phyloP scores from a whole-genome alignment of 2,113 vertebrate genomes.

The Rissa tridactyla region DNA sequence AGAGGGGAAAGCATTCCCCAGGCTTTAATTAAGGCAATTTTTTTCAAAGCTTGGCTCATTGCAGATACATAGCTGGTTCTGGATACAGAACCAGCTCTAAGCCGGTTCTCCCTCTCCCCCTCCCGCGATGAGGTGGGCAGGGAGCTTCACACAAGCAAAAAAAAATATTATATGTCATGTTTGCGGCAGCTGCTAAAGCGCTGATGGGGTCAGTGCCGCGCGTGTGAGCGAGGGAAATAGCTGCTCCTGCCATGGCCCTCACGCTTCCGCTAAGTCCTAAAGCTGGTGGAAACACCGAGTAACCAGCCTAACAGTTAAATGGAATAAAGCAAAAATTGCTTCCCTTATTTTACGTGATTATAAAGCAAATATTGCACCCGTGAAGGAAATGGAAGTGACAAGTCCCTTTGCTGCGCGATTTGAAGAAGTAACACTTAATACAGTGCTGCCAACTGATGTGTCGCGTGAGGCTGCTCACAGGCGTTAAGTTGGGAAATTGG shows the following conservation, averaged over 20 bases:
- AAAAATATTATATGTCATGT: rapidly evolving
- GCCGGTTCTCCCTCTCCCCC: neutral
- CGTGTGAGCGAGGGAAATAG: neutral
- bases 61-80: neutral
- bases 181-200: neutral
- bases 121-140: neutral
- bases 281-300: neutral
- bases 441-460: neutral
- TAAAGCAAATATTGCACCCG: neutral
- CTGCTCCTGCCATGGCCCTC: rapidly evolving
- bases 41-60: neutral
- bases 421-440: neutral
- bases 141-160: neutral
- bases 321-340: neutral
- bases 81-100: neutral
- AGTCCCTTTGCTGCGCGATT: neutral
- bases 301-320: neutral
- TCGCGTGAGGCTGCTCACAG: neutral
- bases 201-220: neutral
- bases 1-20: neutral
- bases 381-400: neutral
- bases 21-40: neutral
- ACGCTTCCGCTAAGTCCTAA: neutral
- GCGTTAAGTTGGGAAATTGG: neutral
- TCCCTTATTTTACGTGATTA: neutral